These are phyloP conservation scores for Pachypanchax playfairii DNA, from an alignment of 2,113 vertebrate species.

Conservation along the genomic window DNA sequence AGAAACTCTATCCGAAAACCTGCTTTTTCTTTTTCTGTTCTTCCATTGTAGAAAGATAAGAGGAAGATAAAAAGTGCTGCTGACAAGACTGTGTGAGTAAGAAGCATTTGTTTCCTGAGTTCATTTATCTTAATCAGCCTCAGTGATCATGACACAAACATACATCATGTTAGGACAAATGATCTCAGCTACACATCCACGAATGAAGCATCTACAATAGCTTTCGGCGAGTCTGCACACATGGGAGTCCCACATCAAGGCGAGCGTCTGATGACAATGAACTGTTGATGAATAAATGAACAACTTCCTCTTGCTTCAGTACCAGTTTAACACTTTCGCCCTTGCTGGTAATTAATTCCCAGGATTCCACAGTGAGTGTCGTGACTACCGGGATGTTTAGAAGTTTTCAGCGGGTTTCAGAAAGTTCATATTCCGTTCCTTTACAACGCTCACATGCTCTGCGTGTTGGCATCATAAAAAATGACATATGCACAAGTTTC, in stretches of 20 bases:
- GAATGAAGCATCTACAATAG: slow-evolving; percentile 19
- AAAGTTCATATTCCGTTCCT: no score
- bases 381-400: slow-evolving; percentile 21
- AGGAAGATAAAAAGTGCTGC: neutral
- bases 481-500: slow-evolving; percentile 12
- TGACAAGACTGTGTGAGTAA: neutral
- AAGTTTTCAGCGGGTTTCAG: neutral
- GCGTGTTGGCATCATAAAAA: slow-evolving; percentile 5
- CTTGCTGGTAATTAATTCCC: slow-evolving; percentile 67
- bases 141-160: slow-evolving; percentile 37
- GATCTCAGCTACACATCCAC: neutral
- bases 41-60: neutral
- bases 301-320: slow-evolving; percentile 37
- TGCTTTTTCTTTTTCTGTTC: neutral
- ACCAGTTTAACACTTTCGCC: slow-evolving; percentile 36
- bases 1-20: neutral
- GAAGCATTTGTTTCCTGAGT: slow-evolving; percentile 24
- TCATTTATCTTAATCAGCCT: slow-evolving; percentile 29
- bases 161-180: slow-evolving; percentile 32
- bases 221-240: slow-evolving; percentile 7
- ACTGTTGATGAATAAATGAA: slow-evolving; percentile 60
- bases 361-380: slow-evolving; percentile 27
- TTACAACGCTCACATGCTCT: no score
- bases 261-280: slow-evolving; percentile 22
- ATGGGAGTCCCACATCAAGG: slow-evolving; percentile 26